Evolutionary conservation across 2,888 invertebrate genomes (phyloP).

Genomic region (Thereva nobilitata): DNA sequence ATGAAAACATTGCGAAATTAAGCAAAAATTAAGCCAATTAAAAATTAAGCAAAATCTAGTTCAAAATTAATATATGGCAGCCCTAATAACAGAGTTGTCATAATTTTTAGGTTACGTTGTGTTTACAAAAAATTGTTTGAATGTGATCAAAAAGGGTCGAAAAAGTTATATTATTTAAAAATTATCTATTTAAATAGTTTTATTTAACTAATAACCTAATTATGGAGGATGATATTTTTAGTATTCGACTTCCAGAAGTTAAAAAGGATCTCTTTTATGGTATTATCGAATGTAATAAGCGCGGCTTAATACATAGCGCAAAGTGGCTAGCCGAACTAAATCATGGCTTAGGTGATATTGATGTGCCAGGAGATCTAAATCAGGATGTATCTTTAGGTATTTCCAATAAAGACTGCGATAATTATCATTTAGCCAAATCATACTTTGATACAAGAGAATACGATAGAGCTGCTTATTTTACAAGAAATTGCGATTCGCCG

Average conservation of each 20-base stretch:
- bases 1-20: too few relatives aligned
- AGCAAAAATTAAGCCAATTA: too few relatives aligned
- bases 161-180: background rate
- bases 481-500: constrained; percentile 69
- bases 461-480: constrained; percentile 80
- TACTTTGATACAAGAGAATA: constrained; percentile 92
- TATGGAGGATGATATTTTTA: constrained; percentile 53
- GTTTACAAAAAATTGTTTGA: too few relatives aligned
- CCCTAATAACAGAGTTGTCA: too few relatives aligned
- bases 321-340: constrained; percentile 91
- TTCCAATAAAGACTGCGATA: constrained; percentile 62
- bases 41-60: too few relatives aligned
- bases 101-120: too few relatives aligned
- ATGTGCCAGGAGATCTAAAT: constrained; percentile 58
- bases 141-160: too few relatives aligned
- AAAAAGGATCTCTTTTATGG: constrained; percentile 69
- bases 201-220: background rate
- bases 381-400: constrained; percentile 59
- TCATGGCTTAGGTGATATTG: constrained; percentile 72
- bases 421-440: constrained; percentile 80
- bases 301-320: constrained; percentile 78
- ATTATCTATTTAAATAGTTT: background rate
- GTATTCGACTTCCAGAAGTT: constrained; percentile 64
- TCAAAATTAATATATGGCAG: too few relatives aligned
- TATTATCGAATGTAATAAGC: constrained; percentile 74